A percentile compares a stretch with the other conserved stretches of the same genome.
These are phyloP conservation scores for Tachycineta bicolor DNA, from an alignment of 2,113 vertebrate genomes.

Conservation along the genomic window DNA sequence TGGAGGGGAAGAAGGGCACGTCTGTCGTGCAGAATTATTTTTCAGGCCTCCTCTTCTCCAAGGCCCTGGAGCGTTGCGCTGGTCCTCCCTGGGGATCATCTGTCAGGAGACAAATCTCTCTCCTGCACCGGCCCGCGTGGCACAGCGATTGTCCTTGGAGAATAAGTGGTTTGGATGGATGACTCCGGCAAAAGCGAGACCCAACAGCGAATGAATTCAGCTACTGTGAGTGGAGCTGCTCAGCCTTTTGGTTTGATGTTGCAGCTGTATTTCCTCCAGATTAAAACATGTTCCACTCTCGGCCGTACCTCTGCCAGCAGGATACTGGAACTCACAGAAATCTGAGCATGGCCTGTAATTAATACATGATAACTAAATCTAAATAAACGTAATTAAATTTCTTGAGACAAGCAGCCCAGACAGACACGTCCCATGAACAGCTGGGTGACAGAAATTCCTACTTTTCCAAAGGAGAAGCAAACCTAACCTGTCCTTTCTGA, in stretches of 20 bases:
- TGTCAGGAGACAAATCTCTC: neutral
- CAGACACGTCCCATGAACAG: neutral
- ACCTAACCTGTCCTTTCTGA: neutral
- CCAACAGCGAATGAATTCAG: neutral
- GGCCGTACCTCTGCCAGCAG: neutral
- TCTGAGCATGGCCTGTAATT: neutral
- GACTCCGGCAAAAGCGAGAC: neutral
- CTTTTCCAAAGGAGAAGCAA: neutral
- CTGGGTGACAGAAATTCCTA: neutral
- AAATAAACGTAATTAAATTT: neutral
- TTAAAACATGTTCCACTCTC: neutral
- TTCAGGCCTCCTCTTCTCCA: neutral
- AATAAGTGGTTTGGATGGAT: neutral
- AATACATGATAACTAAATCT: neutral
- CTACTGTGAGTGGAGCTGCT: neutral
- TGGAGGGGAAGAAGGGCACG: neutral
- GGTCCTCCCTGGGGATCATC: neutral
- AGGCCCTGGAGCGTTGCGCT: accelerated
- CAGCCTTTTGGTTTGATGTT: neutral
- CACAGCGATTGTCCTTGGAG: neutral
- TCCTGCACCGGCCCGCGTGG: neutral
- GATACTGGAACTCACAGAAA: neutral
- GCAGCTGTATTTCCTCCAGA: neutral
- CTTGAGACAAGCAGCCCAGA: neutral
- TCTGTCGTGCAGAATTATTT: neutral